A percentile compares a stretch with the other conserved stretches of the same genome.
Evolutionary conservation across 2,797 vertebrate species (phyloP).

Genomic region (Oryzias dopingdopingensis): DNA sequence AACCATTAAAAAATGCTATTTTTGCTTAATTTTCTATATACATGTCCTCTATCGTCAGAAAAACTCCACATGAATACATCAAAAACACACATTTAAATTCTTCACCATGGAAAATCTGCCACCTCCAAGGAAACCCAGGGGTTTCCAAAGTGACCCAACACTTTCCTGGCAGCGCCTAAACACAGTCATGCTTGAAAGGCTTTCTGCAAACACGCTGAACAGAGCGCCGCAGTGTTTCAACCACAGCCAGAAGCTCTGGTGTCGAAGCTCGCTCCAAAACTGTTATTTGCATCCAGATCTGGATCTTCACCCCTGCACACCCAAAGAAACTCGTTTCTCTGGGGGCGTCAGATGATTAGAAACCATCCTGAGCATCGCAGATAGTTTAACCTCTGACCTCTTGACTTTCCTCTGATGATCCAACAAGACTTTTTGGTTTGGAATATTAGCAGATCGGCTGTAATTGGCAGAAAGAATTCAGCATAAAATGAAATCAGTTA

Average conservation of each 20-base stretch:
- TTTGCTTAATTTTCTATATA: no score
- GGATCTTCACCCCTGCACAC: conserved; percentile 15
- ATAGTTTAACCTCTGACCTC: no score
- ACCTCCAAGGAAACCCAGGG: not conserved
- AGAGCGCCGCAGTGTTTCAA: conserved; percentile 17
- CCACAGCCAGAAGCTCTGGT: conserved; percentile 8
- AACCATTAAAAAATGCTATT: no score
- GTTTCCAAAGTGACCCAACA: conserved; percentile 3
- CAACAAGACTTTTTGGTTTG: no score
- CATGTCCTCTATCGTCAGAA: no score
- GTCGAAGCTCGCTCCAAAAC: conserved; percentile 19
- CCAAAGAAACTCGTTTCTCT: not conserved
- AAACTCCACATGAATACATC: no score
- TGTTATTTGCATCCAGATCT: conserved; percentile 31
- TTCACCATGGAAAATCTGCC: not conserved
- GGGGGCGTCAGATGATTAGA: no score
- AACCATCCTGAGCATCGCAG: no score
- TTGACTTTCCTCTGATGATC: no score
- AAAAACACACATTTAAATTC: not conserved
- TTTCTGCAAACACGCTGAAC: conserved; percentile 14
- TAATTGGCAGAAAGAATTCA: no score
- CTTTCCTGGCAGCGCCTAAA: conserved; percentile 11
- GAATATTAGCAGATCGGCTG: no score
- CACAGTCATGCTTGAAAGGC: not conserved
- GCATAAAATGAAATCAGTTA: no score